Base-by-base conservation (phyloP, 2,888 invertebrate genomes). In the Antheraea yamamai region DNA sequence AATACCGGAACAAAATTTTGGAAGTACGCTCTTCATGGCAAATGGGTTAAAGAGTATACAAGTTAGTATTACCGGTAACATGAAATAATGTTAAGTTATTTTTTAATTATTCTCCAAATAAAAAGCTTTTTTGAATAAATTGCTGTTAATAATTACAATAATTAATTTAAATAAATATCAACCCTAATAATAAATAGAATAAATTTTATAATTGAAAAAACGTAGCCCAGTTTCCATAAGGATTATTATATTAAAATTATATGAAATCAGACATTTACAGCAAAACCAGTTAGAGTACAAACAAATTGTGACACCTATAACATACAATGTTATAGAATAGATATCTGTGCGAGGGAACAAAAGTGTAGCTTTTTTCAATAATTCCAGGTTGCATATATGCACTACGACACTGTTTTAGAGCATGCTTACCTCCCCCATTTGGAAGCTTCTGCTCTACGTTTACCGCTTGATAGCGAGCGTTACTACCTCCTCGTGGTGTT, bases 391-490 rank as follows among this genome's bases (percentile, higher is more conserved):
- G 95, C 96, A 77, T 97, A 96, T 85, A 97, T 97, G 95, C 96
- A 96, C 52, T 98, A 97, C 90, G 97, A 97, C 78, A 96, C 97
- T 0, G 96, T 97, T 66, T 91, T 98, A 76, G 97, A 97, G 74
- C 97, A 96, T 88, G 96, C 96, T 58, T 97, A 97, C 86, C 95
- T 97, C 52, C 96, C 97, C 3, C 96, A 96, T 80, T 89, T 98
- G 79, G 96, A 97, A 82, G 96, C 97, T 16, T 95, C 96, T 71
- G 97, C 97, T 2, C 92, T 98, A 74, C 97, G 97, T 79, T 95
- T 98, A 84, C 98, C 98, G 18, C 89, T 98, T 75, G 98, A 98
- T 87, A 97, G 97, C 80, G 96, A 96, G 0, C 96, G 97, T 75
- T 98, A 98, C 87, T 97, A 97, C 85, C 94, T 98, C 68, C 93